These are phyloP conservation scores for Drosophila paulistorum DNA, from an alignment of 1,140 invertebrate species.

Conservation along the genomic window DNA sequence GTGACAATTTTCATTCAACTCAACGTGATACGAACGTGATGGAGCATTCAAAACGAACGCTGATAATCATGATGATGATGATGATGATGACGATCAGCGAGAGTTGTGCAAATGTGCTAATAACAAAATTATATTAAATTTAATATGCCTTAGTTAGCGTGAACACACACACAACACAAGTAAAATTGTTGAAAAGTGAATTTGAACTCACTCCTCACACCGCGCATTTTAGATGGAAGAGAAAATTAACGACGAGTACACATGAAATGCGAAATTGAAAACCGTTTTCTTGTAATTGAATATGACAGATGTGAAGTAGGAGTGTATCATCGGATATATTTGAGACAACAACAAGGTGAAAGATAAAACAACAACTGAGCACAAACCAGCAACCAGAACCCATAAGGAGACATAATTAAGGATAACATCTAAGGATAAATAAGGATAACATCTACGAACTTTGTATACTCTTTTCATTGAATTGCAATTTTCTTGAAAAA, in stretches of 20 bases:
- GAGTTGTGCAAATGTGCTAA: conserved; percentile 59
- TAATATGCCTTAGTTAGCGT: conserved; percentile 48
- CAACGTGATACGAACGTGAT: conserved; percentile 65
- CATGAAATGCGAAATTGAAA: conserved; percentile 41
- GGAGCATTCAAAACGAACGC: conserved; percentile 52
- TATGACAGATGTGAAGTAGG: conserved; percentile 12
- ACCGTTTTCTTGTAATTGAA: conserved; percentile 38
- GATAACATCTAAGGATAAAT: not conserved
- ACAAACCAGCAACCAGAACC: not conserved
- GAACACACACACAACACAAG: conserved; percentile 23
- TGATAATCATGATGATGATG: conserved; percentile 23
- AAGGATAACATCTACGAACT: not conserved
- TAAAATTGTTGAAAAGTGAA: conserved; percentile 31
- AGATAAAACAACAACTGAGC: conserved; percentile 6
- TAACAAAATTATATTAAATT: conserved; percentile 65
- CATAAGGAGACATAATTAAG: not conserved
- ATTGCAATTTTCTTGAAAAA: no score
- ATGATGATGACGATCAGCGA: conserved; percentile 29
- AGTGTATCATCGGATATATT: conserved; percentile 10
- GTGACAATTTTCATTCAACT: conserved; percentile 57
- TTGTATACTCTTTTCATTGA: not conserved
- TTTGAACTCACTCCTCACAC: conserved; percentile 5
- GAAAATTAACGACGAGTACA: conserved; percentile 10
- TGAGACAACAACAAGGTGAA: conserved; percentile 2
- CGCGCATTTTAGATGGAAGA: not conserved